These are phyloP conservation scores for Hyles euphorbiae DNA, from an alignment of 1,140 invertebrate genomes.

Conservation along the genomic window DNA sequence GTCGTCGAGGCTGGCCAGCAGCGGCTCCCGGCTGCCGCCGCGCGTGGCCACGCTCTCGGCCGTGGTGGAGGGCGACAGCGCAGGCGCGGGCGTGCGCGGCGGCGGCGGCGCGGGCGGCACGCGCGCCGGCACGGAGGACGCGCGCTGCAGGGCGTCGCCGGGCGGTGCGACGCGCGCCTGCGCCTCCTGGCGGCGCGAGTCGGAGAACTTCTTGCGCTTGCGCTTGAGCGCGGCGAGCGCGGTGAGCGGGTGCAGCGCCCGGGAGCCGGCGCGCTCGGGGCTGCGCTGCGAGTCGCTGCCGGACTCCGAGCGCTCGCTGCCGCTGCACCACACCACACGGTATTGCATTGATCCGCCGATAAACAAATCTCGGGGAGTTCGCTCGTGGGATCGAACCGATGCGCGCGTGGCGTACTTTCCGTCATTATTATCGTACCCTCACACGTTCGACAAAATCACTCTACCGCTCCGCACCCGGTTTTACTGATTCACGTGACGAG, in stretches of 20 bases:
- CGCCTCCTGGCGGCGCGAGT: constrained; percentile 80
- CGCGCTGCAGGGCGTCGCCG: constrained; percentile 47
- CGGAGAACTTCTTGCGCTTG: constrained; percentile 87
- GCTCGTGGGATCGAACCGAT: no score
- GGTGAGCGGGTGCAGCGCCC: constrained; percentile 60
- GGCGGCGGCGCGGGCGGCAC: constrained; percentile 24
- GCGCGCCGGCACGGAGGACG: constrained; percentile 54
- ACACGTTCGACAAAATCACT: no score
- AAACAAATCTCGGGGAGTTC: no score
- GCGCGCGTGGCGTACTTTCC: no score
- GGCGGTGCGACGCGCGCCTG: constrained; percentile 19
- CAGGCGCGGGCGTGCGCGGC: constrained; percentile 15
- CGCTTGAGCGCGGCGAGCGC: constrained; percentile 83
- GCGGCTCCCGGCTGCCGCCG: constrained; percentile 53
- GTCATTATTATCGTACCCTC: no score
- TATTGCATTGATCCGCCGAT: no score
- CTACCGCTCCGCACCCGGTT: no score
- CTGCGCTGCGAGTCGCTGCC: constrained; percentile 63
- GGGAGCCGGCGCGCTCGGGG: constrained; percentile 42
- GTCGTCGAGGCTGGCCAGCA: constrained; percentile 61
- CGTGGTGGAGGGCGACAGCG: constrained; percentile 24
- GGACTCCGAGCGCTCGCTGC: constrained; percentile 60
- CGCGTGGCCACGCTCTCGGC: constrained; percentile 31
- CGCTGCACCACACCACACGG: constrained; percentile 25
- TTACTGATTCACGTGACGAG: no score